Evolutionary conservation across 1,140 invertebrate genomes (phyloP).

Genomic region (Goniozus legneri): DNA sequence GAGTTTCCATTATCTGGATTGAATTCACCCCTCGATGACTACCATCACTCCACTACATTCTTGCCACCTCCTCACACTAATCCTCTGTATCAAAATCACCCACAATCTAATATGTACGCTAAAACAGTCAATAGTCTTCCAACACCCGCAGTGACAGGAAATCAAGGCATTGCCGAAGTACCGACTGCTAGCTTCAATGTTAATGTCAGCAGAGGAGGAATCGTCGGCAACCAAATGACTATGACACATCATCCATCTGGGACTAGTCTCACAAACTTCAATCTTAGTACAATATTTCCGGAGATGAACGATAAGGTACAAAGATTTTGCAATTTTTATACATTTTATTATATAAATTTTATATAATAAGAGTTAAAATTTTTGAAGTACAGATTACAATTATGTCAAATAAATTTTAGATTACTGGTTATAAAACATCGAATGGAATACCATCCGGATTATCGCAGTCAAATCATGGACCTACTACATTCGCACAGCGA

Average conservation of each 20-base stretch:
- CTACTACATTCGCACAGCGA: constrained; percentile 41
- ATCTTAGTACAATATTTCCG: constrained; percentile 66
- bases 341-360: constrained; percentile 2
- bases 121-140: constrained; percentile 38
- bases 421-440: constrained; percentile 46
- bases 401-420: constrained; percentile 19
- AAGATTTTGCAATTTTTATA: constrained; percentile 10
- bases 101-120: constrained; percentile 40
- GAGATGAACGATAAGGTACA: constrained; percentile 69
- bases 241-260: constrained; percentile 48
- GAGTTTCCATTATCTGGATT: constrained; percentile 44
- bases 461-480: constrained; percentile 41
- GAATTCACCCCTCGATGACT: constrained; percentile 45
- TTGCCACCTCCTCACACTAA: constrained; percentile 28
- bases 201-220: constrained; percentile 28
- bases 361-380: neutral
- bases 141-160: constrained; percentile 24
- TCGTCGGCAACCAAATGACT: constrained; percentile 34
- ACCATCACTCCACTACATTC: constrained; percentile 40
- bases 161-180: constrained; percentile 27
- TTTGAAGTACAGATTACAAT: too few relatives aligned
- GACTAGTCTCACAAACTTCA: constrained; percentile 65
- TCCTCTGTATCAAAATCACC: constrained; percentile 46
- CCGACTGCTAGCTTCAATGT: constrained; percentile 20
- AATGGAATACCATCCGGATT: constrained; percentile 42